These are phyloP conservation scores for Corythaeola cristata DNA, from an alignment of 2,113 vertebrate species.

Conservation along the genomic window DNA sequence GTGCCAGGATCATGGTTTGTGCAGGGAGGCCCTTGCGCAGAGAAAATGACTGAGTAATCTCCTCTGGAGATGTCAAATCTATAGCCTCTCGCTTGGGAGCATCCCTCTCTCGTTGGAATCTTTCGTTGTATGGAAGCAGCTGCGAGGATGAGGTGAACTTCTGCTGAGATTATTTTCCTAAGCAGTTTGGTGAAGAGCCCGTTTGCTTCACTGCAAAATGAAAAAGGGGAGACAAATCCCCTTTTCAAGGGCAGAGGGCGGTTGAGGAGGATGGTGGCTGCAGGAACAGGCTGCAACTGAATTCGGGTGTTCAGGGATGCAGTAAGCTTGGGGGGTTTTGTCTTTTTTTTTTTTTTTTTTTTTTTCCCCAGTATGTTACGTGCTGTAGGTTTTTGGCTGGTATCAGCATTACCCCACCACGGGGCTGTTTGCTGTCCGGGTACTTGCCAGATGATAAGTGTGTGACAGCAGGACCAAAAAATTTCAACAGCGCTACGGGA, in stretches of 20 bases:
- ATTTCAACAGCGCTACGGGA: background rate
- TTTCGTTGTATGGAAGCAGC: slow-evolving; percentile 12
- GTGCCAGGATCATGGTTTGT: accelerated
- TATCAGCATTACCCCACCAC: background rate
- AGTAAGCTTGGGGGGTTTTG: background rate
- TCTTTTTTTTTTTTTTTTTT: background rate
- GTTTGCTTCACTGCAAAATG: background rate
- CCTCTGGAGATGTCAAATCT: background rate
- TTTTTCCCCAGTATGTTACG: background rate
- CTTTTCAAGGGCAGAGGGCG: background rate
- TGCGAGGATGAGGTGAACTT: background rate
- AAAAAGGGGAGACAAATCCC: background rate
- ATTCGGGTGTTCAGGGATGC: background rate
- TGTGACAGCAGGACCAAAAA: slow-evolving; percentile 10
- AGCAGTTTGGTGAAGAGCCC: background rate
- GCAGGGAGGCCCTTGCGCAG: background rate
- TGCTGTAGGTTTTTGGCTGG: background rate
- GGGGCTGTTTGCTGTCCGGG: slow-evolving; percentile 59
- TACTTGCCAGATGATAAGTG: slow-evolving; percentile 3
- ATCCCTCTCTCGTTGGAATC: background rate
- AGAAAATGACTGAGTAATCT: background rate
- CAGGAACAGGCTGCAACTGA: background rate
- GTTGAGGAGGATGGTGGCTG: background rate
- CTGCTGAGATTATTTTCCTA: background rate
- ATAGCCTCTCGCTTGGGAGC: background rate